These are phyloP conservation scores for Aphaenogaster rudis DNA, from an alignment of 1,140 invertebrate genomes.

Conservation along the genomic window DNA sequence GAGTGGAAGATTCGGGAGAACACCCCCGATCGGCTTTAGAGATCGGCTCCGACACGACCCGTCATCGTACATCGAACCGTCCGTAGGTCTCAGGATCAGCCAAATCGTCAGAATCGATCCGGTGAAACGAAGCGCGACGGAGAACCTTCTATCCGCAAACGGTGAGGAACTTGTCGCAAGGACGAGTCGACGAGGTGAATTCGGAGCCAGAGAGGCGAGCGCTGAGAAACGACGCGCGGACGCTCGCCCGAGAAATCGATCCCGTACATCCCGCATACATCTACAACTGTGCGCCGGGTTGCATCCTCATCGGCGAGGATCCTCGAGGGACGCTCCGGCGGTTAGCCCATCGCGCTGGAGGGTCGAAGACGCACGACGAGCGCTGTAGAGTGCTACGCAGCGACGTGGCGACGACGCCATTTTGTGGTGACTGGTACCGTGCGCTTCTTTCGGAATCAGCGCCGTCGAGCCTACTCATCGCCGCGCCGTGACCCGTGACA, in stretches of 20 bases:
- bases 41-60: neutral
- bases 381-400: slow-evolving; percentile 71
- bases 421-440: slow-evolving; percentile 78
- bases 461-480: slow-evolving; percentile 50
- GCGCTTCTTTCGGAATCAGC: slow-evolving; percentile 65
- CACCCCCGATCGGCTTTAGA: neutral
- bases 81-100: neutral
- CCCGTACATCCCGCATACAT: slow-evolving; percentile 8
- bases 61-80: neutral
- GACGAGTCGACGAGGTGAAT: neutral
- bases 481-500: slow-evolving; percentile 72
- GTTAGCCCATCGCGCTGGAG: slow-evolving; percentile 77
- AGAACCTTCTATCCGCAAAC: neutral
- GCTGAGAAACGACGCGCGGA: neutral
- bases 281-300: slow-evolving; percentile 33
- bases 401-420: slow-evolving; percentile 80
- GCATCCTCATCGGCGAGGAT: slow-evolving; percentile 40
- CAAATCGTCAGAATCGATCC: neutral
- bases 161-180: neutral
- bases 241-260: slow-evolving; percentile 35
- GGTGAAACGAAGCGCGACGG: slow-evolving; percentile 8
- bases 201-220: neutral
- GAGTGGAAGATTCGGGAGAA: neutral
- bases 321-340: slow-evolving; percentile 40
- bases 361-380: slow-evolving; percentile 69